Base-by-base conservation (phyloP, 2,797 vertebrate species). In the Micrastur ruficollis region DNA sequence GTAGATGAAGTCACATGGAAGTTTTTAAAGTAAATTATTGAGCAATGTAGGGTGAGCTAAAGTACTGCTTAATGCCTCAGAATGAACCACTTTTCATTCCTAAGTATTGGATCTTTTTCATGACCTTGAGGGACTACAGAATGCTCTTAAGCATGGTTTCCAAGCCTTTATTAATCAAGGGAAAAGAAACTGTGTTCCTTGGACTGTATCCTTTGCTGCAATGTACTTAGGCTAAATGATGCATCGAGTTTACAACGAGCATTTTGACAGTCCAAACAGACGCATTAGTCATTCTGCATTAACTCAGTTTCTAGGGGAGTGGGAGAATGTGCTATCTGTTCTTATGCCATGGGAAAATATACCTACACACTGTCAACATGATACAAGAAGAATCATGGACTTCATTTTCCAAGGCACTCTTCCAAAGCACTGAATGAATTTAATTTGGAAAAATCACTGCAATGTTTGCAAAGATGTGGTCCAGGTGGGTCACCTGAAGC, bases 121-220 rank as follows among this genome's bases (percentile, higher is more conserved):
- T 96, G 88, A 90, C 90, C 90, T 93, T 92, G 62, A 93, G 72
- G 44, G 85, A 88, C 16, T 56, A 83, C 20, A 65, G 68, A 93
- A 79, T 65, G 72, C 80, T 90, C 91, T 88, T 86, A 74, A 67
- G 68, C 32, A 75, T 67, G 56, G 83, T 74, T 93, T 93, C 72
- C 84, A 93, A 90, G 55, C 31, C 72, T 87, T 95, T 91, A 86
- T 89, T 96, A 95, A 92, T 85, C 91, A 93, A 81, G 81, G 52
- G 67, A 93, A 85, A 95, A 95, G 74, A 46, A 95, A 92, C 16
- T 89, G 36, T 89, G 25, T 94, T 97, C 71, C 55, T 96, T 95
- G 95, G 94, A 95, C 81, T 67, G 44, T 16, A 49, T 93, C 47
- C 63, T 95, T 52, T 78, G 44, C 78, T 89, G 55, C 5, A 7